Evolutionary conservation across 2,888 invertebrate genomes (phyloP), one percentile per base, ranked within the genome.

Genomic region (Choreutis nemorana): DNA sequence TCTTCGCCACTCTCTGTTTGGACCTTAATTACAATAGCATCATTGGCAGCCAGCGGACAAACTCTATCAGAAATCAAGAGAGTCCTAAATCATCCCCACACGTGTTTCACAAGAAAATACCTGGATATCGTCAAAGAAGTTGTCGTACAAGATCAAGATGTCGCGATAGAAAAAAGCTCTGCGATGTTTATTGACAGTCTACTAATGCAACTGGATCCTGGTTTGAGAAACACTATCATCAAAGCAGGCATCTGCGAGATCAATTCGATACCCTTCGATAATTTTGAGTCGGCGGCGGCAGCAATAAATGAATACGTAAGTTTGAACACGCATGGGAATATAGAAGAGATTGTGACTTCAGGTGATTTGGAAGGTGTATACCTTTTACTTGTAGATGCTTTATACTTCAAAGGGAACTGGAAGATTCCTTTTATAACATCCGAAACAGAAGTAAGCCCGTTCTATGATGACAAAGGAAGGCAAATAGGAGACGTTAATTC

Each of bases 401-500:
- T 75, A 20, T 70, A 59, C 33, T 77, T 75, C 40, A 70, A 66
- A 45, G 72, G 71, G 1, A 29, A 43, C 2, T 78, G 77, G 77
- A 47, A 48, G 14, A 36, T 34, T 2, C 44, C 52, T 0, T 73
- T 75, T 26, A 40, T 48, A 1, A 39, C 44, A 4, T 46, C 50
- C 4, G 51, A 62, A 1, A 73, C 75, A 1, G 53, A 60, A 33
- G 10, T 33, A 1, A 51, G 46, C 21, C 35, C 59, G 0, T 78
- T 78, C 35, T 68, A 64, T 36, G 54, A 63, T 24, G 55, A 59
- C 2, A 37, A 33, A 13, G 56, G 52, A 0, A 34, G 37, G n/a
- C 49, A 50, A 14, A 45, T 53, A 0, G 73, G 73, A 2, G 52
- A 67, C 11, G 68, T 67, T 0, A 61, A 62, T n/a, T 39, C 67